These are phyloP conservation scores for Ranitomeya imitator DNA, from an alignment of 2,113 vertebrate genomes.

Conservation along the genomic window DNA sequence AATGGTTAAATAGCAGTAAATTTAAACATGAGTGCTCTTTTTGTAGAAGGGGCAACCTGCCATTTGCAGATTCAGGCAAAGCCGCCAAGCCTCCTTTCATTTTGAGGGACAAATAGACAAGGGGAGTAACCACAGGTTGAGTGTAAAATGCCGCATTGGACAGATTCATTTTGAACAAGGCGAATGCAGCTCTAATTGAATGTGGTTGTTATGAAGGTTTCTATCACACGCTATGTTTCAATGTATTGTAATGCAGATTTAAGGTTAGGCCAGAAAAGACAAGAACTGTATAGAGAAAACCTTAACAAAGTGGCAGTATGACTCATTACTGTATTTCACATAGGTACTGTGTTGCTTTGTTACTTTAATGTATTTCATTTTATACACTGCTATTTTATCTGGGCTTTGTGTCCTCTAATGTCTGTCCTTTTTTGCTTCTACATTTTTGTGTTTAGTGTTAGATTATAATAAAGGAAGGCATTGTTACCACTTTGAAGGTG, in stretches of 20 bases:
- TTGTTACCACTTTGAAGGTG: neutral
- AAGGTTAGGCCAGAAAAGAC: neutral
- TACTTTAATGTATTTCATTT: neutral
- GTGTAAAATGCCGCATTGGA: neutral
- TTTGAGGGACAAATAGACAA: slow-evolving; percentile 8
- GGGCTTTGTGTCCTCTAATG: neutral
- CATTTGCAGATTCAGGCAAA: neutral
- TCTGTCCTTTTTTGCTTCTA: neutral
- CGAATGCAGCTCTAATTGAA: slow-evolving; percentile 21
- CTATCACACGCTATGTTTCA: neutral
- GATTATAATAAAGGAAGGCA: neutral
- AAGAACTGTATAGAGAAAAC: neutral
- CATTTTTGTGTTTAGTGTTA: neutral
- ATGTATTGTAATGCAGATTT: neutral
- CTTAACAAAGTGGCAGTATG: neutral
- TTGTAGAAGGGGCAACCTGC: slow-evolving; percentile 28
- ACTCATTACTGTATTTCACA: neutral
- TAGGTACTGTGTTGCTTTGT: neutral
- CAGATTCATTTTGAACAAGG: neutral
- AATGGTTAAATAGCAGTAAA: slow-evolving; percentile 24
- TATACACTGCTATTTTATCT: neutral
- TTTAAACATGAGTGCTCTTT: slow-evolving; percentile 19
- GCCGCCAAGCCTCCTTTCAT: neutral
- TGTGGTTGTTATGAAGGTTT: neutral
- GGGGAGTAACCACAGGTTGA: neutral